A percentile compares a stretch with the other conserved stretches of the same genome.
Conservation (phyloP, 2,888 invertebrate species). For the Syrphus vitripennis region DNA sequence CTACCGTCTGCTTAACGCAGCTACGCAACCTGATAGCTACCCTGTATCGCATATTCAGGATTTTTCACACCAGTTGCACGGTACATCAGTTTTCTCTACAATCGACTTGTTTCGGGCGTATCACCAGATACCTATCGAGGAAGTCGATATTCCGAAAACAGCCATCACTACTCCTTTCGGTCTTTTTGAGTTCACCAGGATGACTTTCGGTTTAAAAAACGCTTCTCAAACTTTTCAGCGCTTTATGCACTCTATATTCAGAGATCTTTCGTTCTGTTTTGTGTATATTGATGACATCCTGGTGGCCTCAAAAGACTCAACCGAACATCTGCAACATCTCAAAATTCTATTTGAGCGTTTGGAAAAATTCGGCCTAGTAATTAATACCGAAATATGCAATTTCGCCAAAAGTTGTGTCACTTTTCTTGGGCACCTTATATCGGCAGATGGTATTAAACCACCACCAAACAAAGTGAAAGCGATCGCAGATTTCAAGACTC, state of each 20-base stretch:
- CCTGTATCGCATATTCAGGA: not conserved
- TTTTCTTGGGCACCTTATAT: not conserved
- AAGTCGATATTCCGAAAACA: not conserved
- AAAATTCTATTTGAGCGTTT: not conserved
- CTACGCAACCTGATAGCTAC: not conserved
- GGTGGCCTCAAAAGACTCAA: not conserved
- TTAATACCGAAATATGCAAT: not conserved
- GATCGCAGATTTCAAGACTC: not conserved
- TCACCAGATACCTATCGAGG: not conserved
- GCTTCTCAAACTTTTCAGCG: not conserved
- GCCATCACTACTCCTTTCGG: not conserved
- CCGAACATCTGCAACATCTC: not conserved
- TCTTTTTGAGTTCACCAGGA: not conserved
- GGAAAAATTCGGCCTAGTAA: not conserved
- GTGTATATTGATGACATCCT: not conserved
- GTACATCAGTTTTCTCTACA: not conserved
- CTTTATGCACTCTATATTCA: not conserved
- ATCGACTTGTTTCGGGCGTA: conserved; percentile 16
- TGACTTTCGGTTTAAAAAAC: not conserved
- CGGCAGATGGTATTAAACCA: not conserved
- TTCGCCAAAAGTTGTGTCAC: not conserved
- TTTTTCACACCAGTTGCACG: not conserved
- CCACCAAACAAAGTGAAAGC: not conserved
- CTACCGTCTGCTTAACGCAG: not conserved
- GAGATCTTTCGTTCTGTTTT: not conserved